Base-by-base conservation (phyloP, 2,113 vertebrate genomes). In the Hippocampus comes region DNA sequence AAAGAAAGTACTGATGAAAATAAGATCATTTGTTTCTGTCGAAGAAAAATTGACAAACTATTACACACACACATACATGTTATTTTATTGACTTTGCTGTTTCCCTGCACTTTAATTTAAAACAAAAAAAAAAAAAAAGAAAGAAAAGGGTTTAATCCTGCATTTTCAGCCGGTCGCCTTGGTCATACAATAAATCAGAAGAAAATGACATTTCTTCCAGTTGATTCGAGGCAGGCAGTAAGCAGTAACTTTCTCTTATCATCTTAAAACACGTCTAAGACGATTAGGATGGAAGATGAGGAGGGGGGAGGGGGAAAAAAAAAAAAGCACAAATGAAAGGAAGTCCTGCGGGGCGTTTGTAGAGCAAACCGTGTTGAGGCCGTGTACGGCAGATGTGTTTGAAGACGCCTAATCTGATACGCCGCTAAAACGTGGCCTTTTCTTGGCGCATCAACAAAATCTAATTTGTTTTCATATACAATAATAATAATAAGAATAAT, bases 321-420 rank as follows among this genome's bases (percentile, higher is more conserved):
- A 67, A 75, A 84, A 85, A 85, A 77, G 78, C 82, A 87, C 79
- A 92, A 89, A 87, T 90, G 83, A 94, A 93, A 93, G 89, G 89
- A 88, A 90, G 89, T 86, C 46, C 72, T 86, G 83, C 71, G 65
- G 68, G 34, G 42, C 67, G 88, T 85, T 80, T 68, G 90, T 85
- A 88, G 88, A 81, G 14, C 71, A 75, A 79, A 78, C 63, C 77
- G 67, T 88, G 85, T 90, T 87, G 82, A 77, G 86, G 78, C 73
- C 74, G 82, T 85, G 85, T 85, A 85, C 83, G 84, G 87, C 89
- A 91, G 88, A 89, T 87, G 89, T 85, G 92, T 91, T 90, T 92
- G 88, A 92, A 92, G 88, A 86, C 79, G 74, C 21, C 90, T 95
- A 96, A 96, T 95, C 95, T 91, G 88, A 84, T 87, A 86, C 8